phyloP scores from a whole-genome alignment of 1,140 invertebrate genomes.

The Nebria ingens region DNA sequence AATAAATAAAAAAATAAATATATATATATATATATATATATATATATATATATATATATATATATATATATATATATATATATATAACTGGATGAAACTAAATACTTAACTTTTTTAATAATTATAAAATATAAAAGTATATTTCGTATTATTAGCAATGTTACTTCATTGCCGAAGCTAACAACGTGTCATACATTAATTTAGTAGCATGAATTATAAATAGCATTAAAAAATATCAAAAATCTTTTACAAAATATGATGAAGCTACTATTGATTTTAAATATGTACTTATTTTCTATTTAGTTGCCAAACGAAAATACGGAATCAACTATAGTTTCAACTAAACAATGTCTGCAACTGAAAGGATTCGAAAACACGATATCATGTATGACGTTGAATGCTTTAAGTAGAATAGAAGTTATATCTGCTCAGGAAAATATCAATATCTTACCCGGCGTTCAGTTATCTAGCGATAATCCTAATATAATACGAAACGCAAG shows the following conservation, averaged over 20 bases:
- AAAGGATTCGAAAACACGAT: not conserved
- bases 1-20: not conserved
- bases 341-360: not conserved
- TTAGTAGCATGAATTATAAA: not conserved
- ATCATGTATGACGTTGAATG: slow-evolving; percentile 47
- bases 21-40: too few species aligned
- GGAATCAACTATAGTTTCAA: not conserved
- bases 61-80: too few species aligned
- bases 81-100: too few species aligned
- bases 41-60: too few species aligned
- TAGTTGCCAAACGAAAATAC: not conserved
- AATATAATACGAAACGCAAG: slow-evolving; percentile 39
- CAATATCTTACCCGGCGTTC: slow-evolving; percentile 43
- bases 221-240: not conserved
- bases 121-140: too few species aligned
- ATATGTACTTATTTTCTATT: not conserved
- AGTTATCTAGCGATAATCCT: not conserved
- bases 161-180: not conserved
- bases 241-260: too few species aligned
- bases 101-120: too few species aligned
- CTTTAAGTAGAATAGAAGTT: slow-evolving; percentile 41
- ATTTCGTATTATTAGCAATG: not conserved
- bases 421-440: slow-evolving; percentile 46
- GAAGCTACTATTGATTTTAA: too few species aligned
- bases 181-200: not conserved